Evolutionary conservation across 2,113 vertebrate species (phyloP), one percentile per base, ranked within the genome.

Genomic region (Ancistrus triradiatus): DNA sequence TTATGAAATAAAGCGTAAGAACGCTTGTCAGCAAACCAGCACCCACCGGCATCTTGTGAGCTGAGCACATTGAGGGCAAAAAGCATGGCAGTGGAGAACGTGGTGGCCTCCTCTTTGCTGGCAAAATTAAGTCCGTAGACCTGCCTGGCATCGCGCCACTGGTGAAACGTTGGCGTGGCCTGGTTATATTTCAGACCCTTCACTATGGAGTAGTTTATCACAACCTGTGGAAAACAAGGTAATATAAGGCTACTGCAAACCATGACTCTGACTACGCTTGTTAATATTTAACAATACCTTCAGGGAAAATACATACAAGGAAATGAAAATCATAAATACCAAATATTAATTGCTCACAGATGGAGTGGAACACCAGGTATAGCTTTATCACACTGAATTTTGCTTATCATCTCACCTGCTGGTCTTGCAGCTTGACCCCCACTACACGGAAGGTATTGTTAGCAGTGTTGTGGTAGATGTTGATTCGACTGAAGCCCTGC

Each of bases 141-240:
- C 82, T 98, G 95, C 27, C 96, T 91, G 65, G 96, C 96, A 2
- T 98, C 96, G 17, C 96, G 91, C 96, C 96, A 98, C 85, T 98
- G 96, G 77, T 98, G 96, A 85, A 98, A 98, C 73, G 96, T 98
- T 1, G 94, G 94, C 0, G 96, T 98, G 59, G 96, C 96, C 87
- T 98, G 96, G 80, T 98, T 98, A 85, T 98, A 98, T 75, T 98
- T 98, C 88, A 98, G 85, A 59, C 96, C 96, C 74, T 98, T 98
- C 81, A 97, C 95, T 68, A 98, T 97, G 73, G 94, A 98, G 87
- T 98, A 98, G 89, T 98, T 98, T 78, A 98, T 98, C 80, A 98
- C 96, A 81, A 98, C 96, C 96, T 98, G 78, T 0, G 2, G 24
- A 42, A n/a, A 42, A 42, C 46, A 44, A 48, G 2, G 9, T 9